These are phyloP conservation scores for Nymphalis c-album DNA, from an alignment of 2,888 invertebrate genomes.

Conservation along the genomic window DNA sequence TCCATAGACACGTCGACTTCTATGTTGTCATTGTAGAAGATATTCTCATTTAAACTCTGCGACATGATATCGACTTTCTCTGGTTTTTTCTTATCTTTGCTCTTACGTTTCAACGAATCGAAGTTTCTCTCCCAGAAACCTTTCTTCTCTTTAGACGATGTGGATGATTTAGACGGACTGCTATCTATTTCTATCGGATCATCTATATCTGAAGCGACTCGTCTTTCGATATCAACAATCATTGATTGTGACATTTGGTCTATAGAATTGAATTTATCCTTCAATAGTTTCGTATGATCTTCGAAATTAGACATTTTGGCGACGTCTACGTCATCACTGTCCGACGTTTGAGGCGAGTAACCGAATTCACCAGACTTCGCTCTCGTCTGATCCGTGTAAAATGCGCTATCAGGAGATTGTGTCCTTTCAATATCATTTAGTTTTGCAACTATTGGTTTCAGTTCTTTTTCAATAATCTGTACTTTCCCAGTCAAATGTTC, in stretches of 20 bases:
- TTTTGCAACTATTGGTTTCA: constrained; percentile 76
- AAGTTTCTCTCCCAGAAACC: constrained; percentile 80
- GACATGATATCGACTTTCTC: constrained; percentile 78
- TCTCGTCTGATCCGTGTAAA: constrained; percentile 80
- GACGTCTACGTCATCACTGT: constrained; percentile 71
- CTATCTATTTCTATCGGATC: constrained; percentile 49
- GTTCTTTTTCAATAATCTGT: constrained; percentile 84
- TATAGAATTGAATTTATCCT: constrained; percentile 75
- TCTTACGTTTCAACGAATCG: constrained; percentile 74
- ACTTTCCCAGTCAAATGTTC: constrained; percentile 86
- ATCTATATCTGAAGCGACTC: constrained; percentile 57
- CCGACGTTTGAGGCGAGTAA: constrained; percentile 75
- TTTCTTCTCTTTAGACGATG: constrained; percentile 74
- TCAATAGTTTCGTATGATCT: constrained; percentile 68
- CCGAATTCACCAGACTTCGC: constrained; percentile 75
- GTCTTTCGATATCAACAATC: constrained; percentile 74
- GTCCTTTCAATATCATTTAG: constrained; percentile 72
- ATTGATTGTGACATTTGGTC: constrained; percentile 80
- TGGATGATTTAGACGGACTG: constrained; percentile 71
- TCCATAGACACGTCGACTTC: constrained; percentile 69
- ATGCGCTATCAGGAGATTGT: constrained; percentile 75
- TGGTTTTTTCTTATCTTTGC: constrained; percentile 63
- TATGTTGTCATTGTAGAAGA: constrained; percentile 75
- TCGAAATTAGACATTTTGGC: constrained; percentile 64
- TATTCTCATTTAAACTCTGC: constrained; percentile 79